Conservation (phyloP, 2,888 invertebrate genomes). For the Pyralis farinalis region DNA sequence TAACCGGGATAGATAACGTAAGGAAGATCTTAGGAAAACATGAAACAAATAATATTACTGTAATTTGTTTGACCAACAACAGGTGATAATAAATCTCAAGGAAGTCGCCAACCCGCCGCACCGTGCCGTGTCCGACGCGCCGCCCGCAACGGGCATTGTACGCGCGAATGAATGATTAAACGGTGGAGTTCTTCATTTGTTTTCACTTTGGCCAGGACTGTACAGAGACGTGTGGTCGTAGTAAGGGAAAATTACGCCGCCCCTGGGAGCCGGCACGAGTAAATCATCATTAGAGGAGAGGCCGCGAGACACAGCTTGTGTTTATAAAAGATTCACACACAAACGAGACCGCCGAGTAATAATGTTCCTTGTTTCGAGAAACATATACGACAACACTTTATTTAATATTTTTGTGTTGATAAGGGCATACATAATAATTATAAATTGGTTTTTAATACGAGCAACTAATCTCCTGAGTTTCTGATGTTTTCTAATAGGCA, state of each 20-base stretch:
- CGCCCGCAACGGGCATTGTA: not conserved
- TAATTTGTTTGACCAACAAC: too few species aligned
- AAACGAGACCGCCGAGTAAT: slow-evolving; percentile 61
- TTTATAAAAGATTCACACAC: slow-evolving; percentile 77
- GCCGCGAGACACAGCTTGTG: slow-evolving; percentile 54
- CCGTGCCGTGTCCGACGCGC: slow-evolving; percentile 6
- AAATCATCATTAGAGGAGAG: slow-evolving; percentile 70
- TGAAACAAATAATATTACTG: too few species aligned
- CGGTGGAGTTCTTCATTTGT: slow-evolving; percentile 70
- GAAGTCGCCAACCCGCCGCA: too few species aligned
- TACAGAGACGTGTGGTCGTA: slow-evolving; percentile 44
- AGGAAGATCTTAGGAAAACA: too few species aligned
- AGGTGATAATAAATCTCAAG: too few species aligned
- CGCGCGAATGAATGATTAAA: slow-evolving; percentile 70
- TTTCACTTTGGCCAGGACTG: slow-evolving; percentile 69
- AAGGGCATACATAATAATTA: too few species aligned
- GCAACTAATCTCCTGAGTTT: too few species aligned
- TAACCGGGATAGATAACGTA: too few species aligned
- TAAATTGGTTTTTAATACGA: too few species aligned
- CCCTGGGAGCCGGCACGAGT: slow-evolving; percentile 63
- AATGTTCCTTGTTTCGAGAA: slow-evolving; percentile 16
- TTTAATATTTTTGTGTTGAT: not conserved
- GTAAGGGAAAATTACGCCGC: slow-evolving; percentile 73
- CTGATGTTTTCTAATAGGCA: too few species aligned
- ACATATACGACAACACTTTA: not conserved